Evolutionary conservation across 37 sponge, comb jelly and placozoan genomes (phyloP).

Genomic region (Corticium candelabrum): DNA sequence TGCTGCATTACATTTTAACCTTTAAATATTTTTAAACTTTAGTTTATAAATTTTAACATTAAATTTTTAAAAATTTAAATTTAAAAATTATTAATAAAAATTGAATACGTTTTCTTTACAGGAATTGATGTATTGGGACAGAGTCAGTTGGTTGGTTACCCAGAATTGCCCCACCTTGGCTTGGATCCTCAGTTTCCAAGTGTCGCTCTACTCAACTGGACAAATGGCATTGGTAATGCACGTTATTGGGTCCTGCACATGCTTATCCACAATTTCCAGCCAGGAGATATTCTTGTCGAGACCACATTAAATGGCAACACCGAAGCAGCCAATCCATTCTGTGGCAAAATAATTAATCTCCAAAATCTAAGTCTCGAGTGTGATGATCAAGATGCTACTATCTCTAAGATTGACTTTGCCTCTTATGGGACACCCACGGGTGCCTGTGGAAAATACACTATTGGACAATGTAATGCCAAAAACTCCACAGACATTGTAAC

Average conservation of each 20-base stretch:
- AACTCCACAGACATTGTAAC: not conserved
- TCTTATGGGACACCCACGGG: not conserved
- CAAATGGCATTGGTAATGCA: not conserved
- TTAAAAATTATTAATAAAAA: too few species aligned
- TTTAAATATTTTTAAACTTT: too few species aligned
- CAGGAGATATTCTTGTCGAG: constrained; percentile 1
- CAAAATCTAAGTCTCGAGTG: not conserved
- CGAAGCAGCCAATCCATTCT: not conserved
- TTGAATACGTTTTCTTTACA: not conserved
- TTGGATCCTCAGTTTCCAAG: constrained; percentile 5
- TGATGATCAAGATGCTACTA: not conserved
- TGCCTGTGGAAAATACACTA: not conserved
- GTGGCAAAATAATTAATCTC: not conserved
- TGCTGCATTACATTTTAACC: too few species aligned
- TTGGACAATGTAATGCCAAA: not conserved
- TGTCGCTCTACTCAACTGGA: constrained; percentile 6
- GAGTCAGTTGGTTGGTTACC: constrained; percentile 11
- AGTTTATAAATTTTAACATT: too few species aligned
- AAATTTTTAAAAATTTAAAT: too few species aligned
- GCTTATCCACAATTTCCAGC: constrained; percentile 3
- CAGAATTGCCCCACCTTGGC: not conserved
- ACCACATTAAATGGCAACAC: not conserved
- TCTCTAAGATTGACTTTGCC: not conserved
- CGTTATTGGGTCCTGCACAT: not conserved
- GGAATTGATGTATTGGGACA: not conserved